Conservation (phyloP, 2,888 invertebrate species). For the Gastracanthus pulcherrimus region DNA sequence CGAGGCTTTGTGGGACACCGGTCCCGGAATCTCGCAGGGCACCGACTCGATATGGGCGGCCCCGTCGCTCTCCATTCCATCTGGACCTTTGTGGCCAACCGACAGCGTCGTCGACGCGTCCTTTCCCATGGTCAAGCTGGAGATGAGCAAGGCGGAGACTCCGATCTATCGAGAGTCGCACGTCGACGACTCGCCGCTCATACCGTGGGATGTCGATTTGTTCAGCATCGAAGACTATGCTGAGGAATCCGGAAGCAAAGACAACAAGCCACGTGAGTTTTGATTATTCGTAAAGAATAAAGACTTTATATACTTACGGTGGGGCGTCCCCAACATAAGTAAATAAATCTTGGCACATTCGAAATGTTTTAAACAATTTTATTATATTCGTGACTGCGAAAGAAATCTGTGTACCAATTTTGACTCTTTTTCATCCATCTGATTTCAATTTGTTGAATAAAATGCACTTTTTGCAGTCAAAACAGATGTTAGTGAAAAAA, state of each 20-base stretch:
- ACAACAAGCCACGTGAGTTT: slow-evolving; percentile 69
- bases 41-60: slow-evolving; percentile 76
- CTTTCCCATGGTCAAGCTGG: slow-evolving; percentile 68
- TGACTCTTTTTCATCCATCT: too few relatives aligned
- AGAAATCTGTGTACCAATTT: too few relatives aligned
- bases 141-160: slow-evolving; percentile 66
- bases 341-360: too few relatives aligned
- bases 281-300: too few relatives aligned
- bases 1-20: slow-evolving; percentile 83
- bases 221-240: slow-evolving; percentile 72
- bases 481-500: too few relatives aligned
- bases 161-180: slow-evolving; percentile 66
- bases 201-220: slow-evolving; percentile 74
- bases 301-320: too few relatives aligned
- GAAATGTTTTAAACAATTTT: neutral
- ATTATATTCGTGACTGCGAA: too few relatives aligned
- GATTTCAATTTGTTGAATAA: too few relatives aligned
- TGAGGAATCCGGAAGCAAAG: slow-evolving; percentile 69
- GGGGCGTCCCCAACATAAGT: too few relatives aligned
- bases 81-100: slow-evolving; percentile 73
- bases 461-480: too few relatives aligned
- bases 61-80: slow-evolving; percentile 74
- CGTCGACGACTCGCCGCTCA: slow-evolving; percentile 72
- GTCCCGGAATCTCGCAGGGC: slow-evolving; percentile 75
- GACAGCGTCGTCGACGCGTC: slow-evolving; percentile 68